Conservation (phyloP, 2,113 vertebrate genomes). For the Pluvialis apricaria region DNA sequence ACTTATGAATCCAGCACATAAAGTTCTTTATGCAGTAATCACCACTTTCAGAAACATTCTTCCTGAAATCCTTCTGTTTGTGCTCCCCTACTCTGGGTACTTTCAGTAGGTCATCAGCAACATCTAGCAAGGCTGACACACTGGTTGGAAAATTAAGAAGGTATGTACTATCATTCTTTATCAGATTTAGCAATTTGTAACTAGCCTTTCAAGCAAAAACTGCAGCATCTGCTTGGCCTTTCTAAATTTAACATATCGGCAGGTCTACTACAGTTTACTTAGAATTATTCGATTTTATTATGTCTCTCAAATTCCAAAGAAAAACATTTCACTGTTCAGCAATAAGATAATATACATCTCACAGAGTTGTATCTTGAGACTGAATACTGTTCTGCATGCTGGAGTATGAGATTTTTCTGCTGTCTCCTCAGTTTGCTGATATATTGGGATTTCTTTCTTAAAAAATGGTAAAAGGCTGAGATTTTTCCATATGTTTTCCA, state of each 20-base stretch:
- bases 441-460: neutral
- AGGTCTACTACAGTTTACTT: neutral
- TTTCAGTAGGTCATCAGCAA: neutral
- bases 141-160: neutral
- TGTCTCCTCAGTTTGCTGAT: neutral
- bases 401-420: neutral
- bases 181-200: neutral
- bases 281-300: neutral
- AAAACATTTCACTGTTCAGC: neutral
- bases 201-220: neutral
- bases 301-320: neutral
- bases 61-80: neutral
- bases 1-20: neutral
- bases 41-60: neutral
- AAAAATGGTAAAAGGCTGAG: neutral
- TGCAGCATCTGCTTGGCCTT: neutral
- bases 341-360: neutral
- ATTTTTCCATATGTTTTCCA: neutral
- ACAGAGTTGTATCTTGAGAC: neutral
- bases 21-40: neutral
- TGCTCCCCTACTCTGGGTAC: neutral
- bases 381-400: neutral
- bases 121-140: neutral
- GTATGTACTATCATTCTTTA: neutral
- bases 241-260: neutral